These are phyloP conservation scores for Enteromius fasciolatus DNA, from an alignment of 2,797 vertebrate species.

Conservation along the genomic window DNA sequence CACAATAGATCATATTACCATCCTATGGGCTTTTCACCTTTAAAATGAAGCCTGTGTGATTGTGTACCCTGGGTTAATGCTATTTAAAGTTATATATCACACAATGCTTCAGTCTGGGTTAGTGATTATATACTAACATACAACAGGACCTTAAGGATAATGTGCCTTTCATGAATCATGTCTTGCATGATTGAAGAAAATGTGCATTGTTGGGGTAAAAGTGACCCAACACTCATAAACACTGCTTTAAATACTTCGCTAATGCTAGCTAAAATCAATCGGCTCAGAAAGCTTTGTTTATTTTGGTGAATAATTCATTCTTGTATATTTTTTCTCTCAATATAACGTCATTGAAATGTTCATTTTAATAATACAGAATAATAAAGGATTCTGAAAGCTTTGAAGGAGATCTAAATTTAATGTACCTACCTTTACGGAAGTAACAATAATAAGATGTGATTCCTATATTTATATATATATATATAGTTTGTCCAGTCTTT, in stretches of 20 bases:
- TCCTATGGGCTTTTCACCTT: background rate
- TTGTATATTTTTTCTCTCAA: background rate
- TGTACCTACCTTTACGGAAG: background rate
- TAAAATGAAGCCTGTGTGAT: background rate
- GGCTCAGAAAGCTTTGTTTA: background rate
- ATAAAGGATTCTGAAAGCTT: background rate
- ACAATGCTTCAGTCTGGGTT: background rate
- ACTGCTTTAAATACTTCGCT: background rate
- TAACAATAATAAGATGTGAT: background rate
- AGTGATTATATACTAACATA: background rate
- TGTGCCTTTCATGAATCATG: background rate
- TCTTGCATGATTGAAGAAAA: too few species aligned
- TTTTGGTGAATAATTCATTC: background rate
- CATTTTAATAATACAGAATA: too few species aligned
- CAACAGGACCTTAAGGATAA: background rate
- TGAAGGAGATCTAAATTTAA: background rate
- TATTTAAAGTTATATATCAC: background rate
- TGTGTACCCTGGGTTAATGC: background rate
- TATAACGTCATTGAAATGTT: too few species aligned
- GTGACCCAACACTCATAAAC: background rate
- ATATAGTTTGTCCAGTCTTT: too few species aligned
- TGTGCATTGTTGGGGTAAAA: background rate
- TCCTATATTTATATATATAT: background rate
- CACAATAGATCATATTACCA: slow-evolving; percentile 2
- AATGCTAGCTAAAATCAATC: background rate